Evolutionary conservation across 2,797 vertebrate genomes (phyloP), one percentile per base, ranked within the genome.

Genomic region (Etheostoma nigrum): DNA sequence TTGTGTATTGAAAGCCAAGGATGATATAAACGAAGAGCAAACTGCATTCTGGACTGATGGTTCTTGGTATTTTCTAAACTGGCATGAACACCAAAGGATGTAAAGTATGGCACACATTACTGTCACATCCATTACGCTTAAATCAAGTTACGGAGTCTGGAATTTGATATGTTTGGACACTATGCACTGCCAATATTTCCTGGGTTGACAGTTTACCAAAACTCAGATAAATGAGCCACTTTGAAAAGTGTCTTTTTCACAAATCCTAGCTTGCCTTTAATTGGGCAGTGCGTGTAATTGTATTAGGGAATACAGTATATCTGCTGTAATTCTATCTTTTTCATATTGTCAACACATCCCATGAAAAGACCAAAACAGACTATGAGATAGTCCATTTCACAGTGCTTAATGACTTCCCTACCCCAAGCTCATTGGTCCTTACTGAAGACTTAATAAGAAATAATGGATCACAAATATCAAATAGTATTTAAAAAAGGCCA

Each of bases 151-250:
- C 74, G 23, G 61, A 79, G 55, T 52, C 51, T 49, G 25, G 23
- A 71, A 67, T 62, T 42, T 85, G 77, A 87, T 62, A 33, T 88
- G 85, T 88, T 88, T 82, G 87, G 88, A 86, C 76, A 59, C 59
- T 13, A 45, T 54, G 55, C 45, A 30, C 72, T 66, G 71, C 59
- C 66, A 75, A 79, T 76, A 85, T 87, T 78, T 80, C 15, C 42
- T 5, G 18, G 47, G 40, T 4, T 84, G 76, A 87, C 81, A 81
- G 68, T 75, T 67, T 81, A 76, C 70, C 81, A 77, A 70, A 84
- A 82, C 54, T 69, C 33, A 78, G 77, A 84, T 75, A 75, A 88
- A 86, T 70, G 67, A 72, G 9, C 3, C 48, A 63, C 76, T 86
- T 68, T 47, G 36, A 74, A 58, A 76, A 72, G 63, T 67, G 69